A percentile compares a stretch with the other conserved stretches of the same genome.
Conservation (phyloP, 2,113 vertebrate genomes). For the Mobula hypostoma region DNA sequence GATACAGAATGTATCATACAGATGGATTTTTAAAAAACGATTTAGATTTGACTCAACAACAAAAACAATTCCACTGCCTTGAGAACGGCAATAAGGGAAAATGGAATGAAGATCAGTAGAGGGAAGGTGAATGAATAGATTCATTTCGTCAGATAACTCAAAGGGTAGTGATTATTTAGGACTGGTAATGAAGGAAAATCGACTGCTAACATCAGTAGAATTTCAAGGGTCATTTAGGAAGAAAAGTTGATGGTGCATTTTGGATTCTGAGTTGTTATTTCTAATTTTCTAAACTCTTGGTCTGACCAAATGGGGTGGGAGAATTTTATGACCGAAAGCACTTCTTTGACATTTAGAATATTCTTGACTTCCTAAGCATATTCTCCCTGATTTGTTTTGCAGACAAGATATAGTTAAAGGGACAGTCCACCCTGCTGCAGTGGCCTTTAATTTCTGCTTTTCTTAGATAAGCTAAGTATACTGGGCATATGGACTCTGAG, state of each 20-base stretch:
- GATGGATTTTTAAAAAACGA: too few species aligned
- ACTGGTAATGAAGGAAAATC: neutral
- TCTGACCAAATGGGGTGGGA: neutral
- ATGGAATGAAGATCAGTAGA: too few species aligned
- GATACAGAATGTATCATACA: neutral
- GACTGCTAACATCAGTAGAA: neutral
- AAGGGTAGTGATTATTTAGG: neutral
- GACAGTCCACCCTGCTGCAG: too few species aligned
- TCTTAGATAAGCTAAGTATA: neutral
- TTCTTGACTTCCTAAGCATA: neutral
- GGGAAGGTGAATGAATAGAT: too few species aligned
- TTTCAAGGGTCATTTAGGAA: neutral
- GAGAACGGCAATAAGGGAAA: too few species aligned
- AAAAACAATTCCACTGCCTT: too few species aligned
- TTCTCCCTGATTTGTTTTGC: neutral
- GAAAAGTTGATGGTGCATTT: neutral
- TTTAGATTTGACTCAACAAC: too few species aligned
- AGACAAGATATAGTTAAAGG: neutral
- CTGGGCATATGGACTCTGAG: neutral
- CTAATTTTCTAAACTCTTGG: neutral
- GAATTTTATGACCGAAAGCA: neutral
- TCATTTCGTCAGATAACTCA: too few species aligned
- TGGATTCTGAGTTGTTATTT: neutral
- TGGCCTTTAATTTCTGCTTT: too few species aligned
- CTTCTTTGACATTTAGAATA: neutral